A percentile compares a stretch with the other conserved stretches of the same genome.
Evolutionary conservation across 2,888 invertebrate species (phyloP).

Genomic region (Caenorhabditis wallacei): DNA sequence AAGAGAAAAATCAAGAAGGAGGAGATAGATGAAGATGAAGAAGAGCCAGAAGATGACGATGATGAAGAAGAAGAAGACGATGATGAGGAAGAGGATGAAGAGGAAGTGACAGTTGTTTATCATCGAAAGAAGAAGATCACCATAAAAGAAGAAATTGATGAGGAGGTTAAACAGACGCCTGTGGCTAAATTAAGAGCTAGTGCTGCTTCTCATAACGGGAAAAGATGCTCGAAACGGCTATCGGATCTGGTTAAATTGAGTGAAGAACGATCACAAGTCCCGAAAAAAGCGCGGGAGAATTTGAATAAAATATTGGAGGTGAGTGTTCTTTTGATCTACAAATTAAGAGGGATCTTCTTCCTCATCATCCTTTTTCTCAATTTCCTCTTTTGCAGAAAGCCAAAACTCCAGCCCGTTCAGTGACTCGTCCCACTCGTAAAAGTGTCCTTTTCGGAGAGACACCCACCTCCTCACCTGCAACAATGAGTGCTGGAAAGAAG

Average conservation of each 20-base stretch:
- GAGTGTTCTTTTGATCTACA: not conserved
- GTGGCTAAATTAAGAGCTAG: slow-evolving; percentile 66
- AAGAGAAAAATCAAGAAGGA: not conserved
- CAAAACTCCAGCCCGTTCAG: slow-evolving; percentile 51
- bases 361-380: not conserved
- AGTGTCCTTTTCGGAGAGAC: slow-evolving; percentile 45
- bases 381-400: slow-evolving; percentile 43
- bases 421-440: slow-evolving; percentile 29
- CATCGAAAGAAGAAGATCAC: not conserved
- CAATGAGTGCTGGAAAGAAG: not conserved
- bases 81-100: not conserved
- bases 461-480: slow-evolving; percentile 36
- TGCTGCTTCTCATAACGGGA: slow-evolving; percentile 46
- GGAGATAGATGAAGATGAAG: slow-evolving; percentile 9
- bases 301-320: slow-evolving; percentile 54
- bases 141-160: slow-evolving; percentile 55
- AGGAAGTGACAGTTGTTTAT: not conserved
- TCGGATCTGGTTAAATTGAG: slow-evolving; percentile 68
- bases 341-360: no score
- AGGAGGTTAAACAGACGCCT: slow-evolving; percentile 72
- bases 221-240: slow-evolving; percentile 59
- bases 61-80: slow-evolving; percentile 56
- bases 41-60: slow-evolving; percentile 16
- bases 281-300: slow-evolving; percentile 52
- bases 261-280: slow-evolving; percentile 49